Percentiles rank a stretch among this genome's conserved stretches.
These are phyloP conservation scores for Pantherophis guttatus DNA, from an alignment of 2,113 vertebrate species.

Conservation along the genomic window DNA sequence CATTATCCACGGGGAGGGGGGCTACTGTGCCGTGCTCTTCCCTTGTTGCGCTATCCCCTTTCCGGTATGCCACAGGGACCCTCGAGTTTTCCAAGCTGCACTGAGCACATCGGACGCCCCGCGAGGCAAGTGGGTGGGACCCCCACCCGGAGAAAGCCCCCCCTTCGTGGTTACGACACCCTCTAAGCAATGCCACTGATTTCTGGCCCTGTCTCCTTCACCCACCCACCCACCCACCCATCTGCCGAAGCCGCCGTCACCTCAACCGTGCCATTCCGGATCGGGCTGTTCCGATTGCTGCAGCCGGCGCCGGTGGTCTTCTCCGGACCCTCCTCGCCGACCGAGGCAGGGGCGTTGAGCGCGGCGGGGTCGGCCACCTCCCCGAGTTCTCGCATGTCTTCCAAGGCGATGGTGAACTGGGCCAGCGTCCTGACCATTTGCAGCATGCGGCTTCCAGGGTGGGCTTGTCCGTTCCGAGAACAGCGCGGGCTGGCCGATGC, in stretches of 20 bases:
- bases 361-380: constrained; percentile 73
- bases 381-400: constrained; percentile 92
- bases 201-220: neutral
- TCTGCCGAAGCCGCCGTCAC: constrained; percentile 53
- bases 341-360: constrained; percentile 47
- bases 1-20: neutral
- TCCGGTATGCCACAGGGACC: neutral
- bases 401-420: constrained; percentile 97
- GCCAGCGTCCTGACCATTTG: constrained; percentile 97
- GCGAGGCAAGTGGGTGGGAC: neutral
- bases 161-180: neutral
- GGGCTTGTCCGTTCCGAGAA: constrained; percentile 37
- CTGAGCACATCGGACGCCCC: neutral
- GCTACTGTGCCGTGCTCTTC: neutral
- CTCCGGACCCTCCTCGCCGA: constrained; percentile 52
- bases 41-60: neutral
- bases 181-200: neutral
- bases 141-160: neutral
- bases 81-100: neutral
- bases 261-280: constrained; percentile 64
- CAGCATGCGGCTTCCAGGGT: constrained; percentile 82
- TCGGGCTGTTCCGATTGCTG: constrained; percentile 57
- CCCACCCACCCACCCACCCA: neutral
- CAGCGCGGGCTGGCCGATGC: neutral
- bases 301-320: constrained; percentile 31